Percentiles rank a stretch among this genome's conserved stretches.
Evolutionary conservation across 2,888 invertebrate genomes (phyloP).

Genomic region (Acholoe squamosa): DNA sequence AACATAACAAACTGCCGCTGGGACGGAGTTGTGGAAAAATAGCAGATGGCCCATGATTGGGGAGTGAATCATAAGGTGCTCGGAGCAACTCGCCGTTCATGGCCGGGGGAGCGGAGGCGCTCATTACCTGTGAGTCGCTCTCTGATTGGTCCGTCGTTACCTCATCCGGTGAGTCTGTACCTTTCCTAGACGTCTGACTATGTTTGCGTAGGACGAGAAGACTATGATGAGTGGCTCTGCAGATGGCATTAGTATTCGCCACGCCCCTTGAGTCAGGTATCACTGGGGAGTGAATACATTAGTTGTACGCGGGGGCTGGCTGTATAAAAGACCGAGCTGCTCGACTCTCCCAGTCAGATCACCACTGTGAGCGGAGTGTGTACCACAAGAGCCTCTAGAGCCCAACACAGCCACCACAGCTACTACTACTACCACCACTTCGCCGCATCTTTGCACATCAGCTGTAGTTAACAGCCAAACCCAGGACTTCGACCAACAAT

Average conservation of each 20-base stretch:
- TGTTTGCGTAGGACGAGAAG: conserved; percentile 33
- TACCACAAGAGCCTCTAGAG: background rate
- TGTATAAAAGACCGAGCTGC: conserved; percentile 41
- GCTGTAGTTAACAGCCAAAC: conserved; percentile 31
- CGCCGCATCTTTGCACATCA: too few relatives aligned
- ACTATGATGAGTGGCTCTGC: background rate
- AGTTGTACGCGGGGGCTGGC: background rate
- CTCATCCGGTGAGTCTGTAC: conserved; percentile 18
- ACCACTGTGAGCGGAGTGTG: conserved; percentile 60
- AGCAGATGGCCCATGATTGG: background rate
- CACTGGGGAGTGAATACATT: conserved; percentile 56
- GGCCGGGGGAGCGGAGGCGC: background rate
- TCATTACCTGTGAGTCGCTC: background rate
- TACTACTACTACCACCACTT: conserved; percentile 21
- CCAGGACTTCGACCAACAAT: conserved; percentile 7
- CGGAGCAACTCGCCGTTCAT: conserved; percentile 5
- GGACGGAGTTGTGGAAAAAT: background rate
- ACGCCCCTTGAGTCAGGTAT: background rate
- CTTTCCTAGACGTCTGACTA: background rate
- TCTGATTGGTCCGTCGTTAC: conserved; percentile 38
- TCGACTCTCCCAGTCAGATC: conserved; percentile 44
- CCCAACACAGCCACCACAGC: conserved; percentile 47
- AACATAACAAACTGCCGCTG: conserved; percentile 1
- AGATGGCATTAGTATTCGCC: conserved; percentile 1
- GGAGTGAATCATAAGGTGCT: background rate